Conservation (phyloP, 2,888 invertebrate species). For the Podotricha telesiphe region DNA sequence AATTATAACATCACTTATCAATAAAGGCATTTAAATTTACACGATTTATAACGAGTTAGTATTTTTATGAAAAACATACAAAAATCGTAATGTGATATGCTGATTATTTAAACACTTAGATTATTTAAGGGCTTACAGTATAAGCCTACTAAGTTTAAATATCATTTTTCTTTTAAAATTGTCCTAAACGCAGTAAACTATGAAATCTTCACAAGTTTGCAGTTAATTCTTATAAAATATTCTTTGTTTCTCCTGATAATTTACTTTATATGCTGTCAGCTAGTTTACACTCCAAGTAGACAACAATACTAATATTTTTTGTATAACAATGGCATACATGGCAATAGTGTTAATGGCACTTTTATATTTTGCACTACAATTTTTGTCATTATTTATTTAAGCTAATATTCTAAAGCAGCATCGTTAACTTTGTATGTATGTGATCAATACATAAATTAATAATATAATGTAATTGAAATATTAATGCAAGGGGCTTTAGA, state of each 20-base stretch:
- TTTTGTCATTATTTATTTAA: not conserved
- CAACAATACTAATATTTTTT: not conserved
- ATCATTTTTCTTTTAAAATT: too few species aligned
- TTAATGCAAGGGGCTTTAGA: too few species aligned
- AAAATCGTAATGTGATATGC: conserved; percentile 2
- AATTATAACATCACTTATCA: conserved; percentile 33
- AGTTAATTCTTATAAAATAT: too few species aligned
- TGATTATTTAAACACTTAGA: not conserved
- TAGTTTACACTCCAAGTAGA: too few species aligned
- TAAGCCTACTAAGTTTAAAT: too few species aligned
- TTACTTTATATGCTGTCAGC: too few species aligned
- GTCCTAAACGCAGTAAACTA: too few species aligned
- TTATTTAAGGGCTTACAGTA: too few species aligned
- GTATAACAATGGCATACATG: conserved; percentile 5
- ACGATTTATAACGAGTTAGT: conserved; percentile 3
- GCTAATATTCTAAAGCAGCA: not conserved
- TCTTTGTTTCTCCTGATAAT: too few species aligned
- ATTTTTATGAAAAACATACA: not conserved
- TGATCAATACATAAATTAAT: conserved; percentile 6
- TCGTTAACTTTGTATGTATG: conserved; percentile 3
- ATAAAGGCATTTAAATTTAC: conserved; percentile 22
- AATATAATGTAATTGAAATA: not conserved
- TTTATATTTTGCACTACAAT: conserved; percentile 14
- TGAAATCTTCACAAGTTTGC: too few species aligned
- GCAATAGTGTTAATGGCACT: conserved; percentile 18